Evolutionary conservation across 2,113 vertebrate species (phyloP).

Genomic region (Myocastor coypus): DNA sequence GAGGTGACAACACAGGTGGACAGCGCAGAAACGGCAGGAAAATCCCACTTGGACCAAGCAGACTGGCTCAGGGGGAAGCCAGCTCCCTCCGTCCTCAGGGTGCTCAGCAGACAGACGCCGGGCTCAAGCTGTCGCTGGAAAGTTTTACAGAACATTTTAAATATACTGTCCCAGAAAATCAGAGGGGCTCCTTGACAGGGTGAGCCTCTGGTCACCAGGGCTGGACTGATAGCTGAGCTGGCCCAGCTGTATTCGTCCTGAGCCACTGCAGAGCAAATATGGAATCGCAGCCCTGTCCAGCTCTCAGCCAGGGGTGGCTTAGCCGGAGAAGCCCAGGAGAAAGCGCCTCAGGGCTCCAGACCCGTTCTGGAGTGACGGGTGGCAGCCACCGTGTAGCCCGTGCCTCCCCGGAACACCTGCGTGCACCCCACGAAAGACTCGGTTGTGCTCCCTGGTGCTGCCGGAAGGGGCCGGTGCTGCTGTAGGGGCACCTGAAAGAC

Average conservation of each 20-base stretch:
- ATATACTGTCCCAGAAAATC: background rate
- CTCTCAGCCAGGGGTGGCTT: background rate
- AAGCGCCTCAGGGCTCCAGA: background rate
- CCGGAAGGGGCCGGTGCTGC: background rate
- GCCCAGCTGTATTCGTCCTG: background rate
- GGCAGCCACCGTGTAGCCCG: accelerated
- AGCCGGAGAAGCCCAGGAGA: background rate
- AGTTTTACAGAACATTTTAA: background rate
- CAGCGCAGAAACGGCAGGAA: background rate
- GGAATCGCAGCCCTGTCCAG: background rate
- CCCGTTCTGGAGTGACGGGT: background rate
- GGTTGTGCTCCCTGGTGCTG: background rate
- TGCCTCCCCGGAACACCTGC: background rate
- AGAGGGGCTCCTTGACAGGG: background rate
- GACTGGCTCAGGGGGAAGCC: background rate
- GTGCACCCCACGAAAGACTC: background rate
- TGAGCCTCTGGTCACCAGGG: background rate
- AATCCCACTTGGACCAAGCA: background rate
- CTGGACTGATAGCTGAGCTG: no score
- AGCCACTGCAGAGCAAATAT: accelerated
- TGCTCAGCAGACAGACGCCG: background rate
- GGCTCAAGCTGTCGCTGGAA: background rate
- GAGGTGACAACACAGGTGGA: accelerated
- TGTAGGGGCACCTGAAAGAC: no score
- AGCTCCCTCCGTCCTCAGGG: background rate